Evolutionary conservation across 2,888 invertebrate species (phyloP), one percentile per base, ranked within the genome.

Genomic region (Sesamia inferens): DNA sequence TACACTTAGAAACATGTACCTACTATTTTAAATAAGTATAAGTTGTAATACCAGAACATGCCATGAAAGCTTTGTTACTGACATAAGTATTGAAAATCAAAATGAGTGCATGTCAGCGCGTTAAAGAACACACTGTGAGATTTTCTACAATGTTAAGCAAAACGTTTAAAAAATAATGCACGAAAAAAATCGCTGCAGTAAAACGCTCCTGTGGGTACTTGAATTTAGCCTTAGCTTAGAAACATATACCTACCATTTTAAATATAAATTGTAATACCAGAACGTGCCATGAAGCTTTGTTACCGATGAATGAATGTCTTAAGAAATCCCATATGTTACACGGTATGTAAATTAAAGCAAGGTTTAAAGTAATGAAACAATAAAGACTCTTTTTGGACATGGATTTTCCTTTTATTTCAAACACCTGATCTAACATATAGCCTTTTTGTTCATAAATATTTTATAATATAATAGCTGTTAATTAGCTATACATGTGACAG

Each of bases 361-460:
- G 24, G 59, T 71, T 61, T 16, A 16, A 55, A 48, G 54, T 71
- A 47, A 65, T 70, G 69, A 54, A 82, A 82, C 74, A 81, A 74
- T 81, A 81, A 74, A 82, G 13, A 11, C 8, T 78, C 22, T 71
- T 74, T 74, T 47, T 16, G 22, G 24, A 55, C 31, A 62, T 71
- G 68, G 58, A 68, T 74, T 78, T 78, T 78, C 70, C 61, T 44
- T 57, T 74, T 57, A 16, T 31, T 61, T 5, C 16, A 24, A 39
- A 70, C 82, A 82, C 70, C 78, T 81, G 78, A 22, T 55, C 57
- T 19, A 78, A 82, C 78, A 82, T 68, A 68, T 61, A 55, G 16
- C 16, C n/a, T 55, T 54, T 39, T 11, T 55, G 39, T 55, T 65
- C 11, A 2, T 48, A 51, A n/a, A 64, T 48, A 54, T 39, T 0